Evolutionary conservation across 2,888 invertebrate genomes (phyloP), one percentile per base, ranked within the genome.

Genomic region (Cerastis leucographa): DNA sequence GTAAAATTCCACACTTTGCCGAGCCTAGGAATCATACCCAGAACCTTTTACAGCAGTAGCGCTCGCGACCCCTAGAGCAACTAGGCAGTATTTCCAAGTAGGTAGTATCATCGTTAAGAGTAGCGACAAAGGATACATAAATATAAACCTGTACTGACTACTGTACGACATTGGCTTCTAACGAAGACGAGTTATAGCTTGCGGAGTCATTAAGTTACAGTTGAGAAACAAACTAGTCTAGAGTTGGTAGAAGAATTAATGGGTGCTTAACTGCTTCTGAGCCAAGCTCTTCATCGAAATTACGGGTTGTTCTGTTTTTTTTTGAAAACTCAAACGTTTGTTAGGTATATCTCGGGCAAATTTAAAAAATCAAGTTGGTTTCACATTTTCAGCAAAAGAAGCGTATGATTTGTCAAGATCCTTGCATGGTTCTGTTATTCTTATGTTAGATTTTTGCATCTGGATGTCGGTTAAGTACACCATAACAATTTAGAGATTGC

Each of bases 111-210:
- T 80, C 35, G 65, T 66, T 73, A 61, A 29, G 12, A 22, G 40
- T 19, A 49, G 35, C 42, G 12, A 80, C 44, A 66, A 80, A 73
- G 73, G 80, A 80, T 65, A 66, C 65, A 78, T 78, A 80, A 78
- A 80, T 73, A 80, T 25, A 66, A 19, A 40, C 22, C 19, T 25
- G 80, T 56, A 19, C 40, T 22, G 49, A 56, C 42, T 71, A 2
- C 46, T 70, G 35, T 29, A 44, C 62, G 42, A 19, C 65, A 19
- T 42, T n/a, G 46, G 40, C 46, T 35, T 59, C 80, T 78, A 78
- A 78, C 59, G 73, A 80, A 80, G n/a, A 40, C 44, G 51, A 78
- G 74, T 78, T 78, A 78, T 73, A 46, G 51, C 73, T 66, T 12
- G 19, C 35, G 42, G 14, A 51, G 19, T 73, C 80, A 66, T 35